Base-by-base conservation (phyloP, 2,888 invertebrate genomes). In the Temnothorax unifasciatus region DNA sequence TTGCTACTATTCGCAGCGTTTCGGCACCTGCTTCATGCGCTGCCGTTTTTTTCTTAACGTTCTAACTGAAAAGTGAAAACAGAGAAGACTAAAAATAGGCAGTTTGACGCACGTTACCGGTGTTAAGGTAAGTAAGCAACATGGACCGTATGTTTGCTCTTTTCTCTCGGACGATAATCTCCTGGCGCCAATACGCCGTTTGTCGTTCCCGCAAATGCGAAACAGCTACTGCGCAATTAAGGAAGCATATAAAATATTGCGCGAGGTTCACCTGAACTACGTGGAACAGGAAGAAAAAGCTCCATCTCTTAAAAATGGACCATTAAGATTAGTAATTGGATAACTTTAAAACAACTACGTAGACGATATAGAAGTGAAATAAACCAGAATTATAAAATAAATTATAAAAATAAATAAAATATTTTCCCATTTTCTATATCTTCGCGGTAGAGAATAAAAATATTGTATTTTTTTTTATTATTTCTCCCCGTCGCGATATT, bases 31-130 rank as follows among this genome's bases (percentile, higher is more conserved):
- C 71, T 47, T 18, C 73, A 47, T 15, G 79, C 54, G 59, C 47
- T 73, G 25, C 47, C 34, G 59, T 59, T 59, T 71, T 71, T 79
- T 79, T 79, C 38, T 79, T 79, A 79, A 79, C 59, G 79, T 71
- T 71, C 73, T 73, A 73, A 59, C 25, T 79, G 85, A 66, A 86
- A 73, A 59, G n/a, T 79, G 85, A 66, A 86, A 86, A 82, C 84
- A 69, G 86, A 77, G 84, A 87, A 82, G 54, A 68, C 88, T 86
- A 84, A 88, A 88, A 88, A 88, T 88, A 88, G 82, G 44, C 84
- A 64, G 71, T 75, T 68, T 83, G 88, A 88, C 88, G 88, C 84
- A 88, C 82, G 73, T 82, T 83, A 71, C 66, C 82, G 47, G 59
- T 83, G 79, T 77, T 44, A 86, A 84, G 79, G 88, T 88, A 86